Conservation (phyloP, 2,888 invertebrate species). For the Ectropis crepuscularia region DNA sequence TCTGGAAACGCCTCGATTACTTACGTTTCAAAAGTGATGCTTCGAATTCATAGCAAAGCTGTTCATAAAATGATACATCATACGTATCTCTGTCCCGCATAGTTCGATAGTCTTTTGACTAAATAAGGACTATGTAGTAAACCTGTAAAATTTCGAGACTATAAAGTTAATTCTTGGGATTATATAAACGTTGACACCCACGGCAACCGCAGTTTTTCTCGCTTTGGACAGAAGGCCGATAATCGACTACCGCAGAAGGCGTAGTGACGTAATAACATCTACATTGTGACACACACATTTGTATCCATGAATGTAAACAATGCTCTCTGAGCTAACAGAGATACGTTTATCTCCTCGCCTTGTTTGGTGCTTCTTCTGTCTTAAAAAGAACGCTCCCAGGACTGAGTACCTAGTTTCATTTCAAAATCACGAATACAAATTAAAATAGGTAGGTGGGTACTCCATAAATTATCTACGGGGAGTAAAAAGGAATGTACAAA, state of each 20-base stretch:
- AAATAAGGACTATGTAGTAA: constrained; percentile 3
- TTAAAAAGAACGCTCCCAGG: constrained; percentile 20
- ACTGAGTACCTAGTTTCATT: background rate
- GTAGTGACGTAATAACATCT: constrained; percentile 56
- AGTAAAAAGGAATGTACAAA: too few relatives aligned
- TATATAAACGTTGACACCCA: constrained; percentile 43
- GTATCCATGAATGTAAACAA: constrained; percentile 50
- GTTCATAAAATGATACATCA: background rate
- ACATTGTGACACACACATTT: constrained; percentile 34
- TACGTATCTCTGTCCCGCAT: background rate
- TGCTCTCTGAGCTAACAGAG: constrained; percentile 40
- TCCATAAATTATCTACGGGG: too few relatives aligned
- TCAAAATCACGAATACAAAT: too few relatives aligned
- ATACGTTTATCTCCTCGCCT: constrained; percentile 34
- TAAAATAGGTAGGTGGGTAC: too few relatives aligned
- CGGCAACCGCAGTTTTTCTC: constrained; percentile 46
- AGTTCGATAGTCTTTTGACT: background rate
- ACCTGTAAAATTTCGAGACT: constrained; percentile 6
- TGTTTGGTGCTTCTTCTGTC: constrained; percentile 27
- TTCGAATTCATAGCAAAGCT: too few relatives aligned
- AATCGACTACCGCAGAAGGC: constrained; percentile 47
- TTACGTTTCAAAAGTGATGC: too few relatives aligned
- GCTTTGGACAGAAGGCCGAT: constrained; percentile 53
- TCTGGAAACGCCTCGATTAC: too few relatives aligned
- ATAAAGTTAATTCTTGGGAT: constrained; percentile 16